Base-by-base conservation (phyloP, 1,140 invertebrate genomes). In the Asbolus verrucosus region DNA sequence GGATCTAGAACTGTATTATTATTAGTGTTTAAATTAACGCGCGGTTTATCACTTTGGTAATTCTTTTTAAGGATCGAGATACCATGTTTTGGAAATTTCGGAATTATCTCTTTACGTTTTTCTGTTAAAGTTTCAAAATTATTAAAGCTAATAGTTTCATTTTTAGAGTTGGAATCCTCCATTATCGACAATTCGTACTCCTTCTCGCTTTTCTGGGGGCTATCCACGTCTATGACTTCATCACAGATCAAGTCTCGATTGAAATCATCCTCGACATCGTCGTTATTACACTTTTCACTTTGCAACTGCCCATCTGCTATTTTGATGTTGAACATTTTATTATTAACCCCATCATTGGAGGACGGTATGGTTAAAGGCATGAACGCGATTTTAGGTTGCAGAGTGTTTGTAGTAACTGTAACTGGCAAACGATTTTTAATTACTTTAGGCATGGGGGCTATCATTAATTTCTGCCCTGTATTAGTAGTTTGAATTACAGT, bases 271-370 rank as follows among this genome's bases (percentile, higher is more conserved):
- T 72, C 67, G 18, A 67, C 65, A 14, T 67, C 43, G 21, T 66
- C 38, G 15, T 6, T 43, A 11, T 27, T 24, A 54, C 9, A 24
- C 11, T 54, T 21, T 13, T 54, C 46, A 16, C 3, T 11, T 9
- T 67, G 27, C 14, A 36, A 9, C 73, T 85, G 82, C 6, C 84
- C 85, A 77, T 86, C 86, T 18, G 82, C 82, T 31, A 87, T 83
- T 77, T 87, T 86, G 43, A 87, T 78, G 76, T 87, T 87, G 63
- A 86, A 84, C 75, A 87, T 81, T 67, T 80, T 84, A 9, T 71
- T 85, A 84, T 27, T 79, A 54, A 78, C 24, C 79, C 78, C 70
- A 81, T 81, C 2, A 79, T 74, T 70, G 9, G 46, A 60, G 27
- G 18, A 15, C 13, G 70, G 80, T 75, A 85, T 78, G 36, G 77